These are phyloP conservation scores for Zele albiditarsus DNA, from an alignment of 2,888 invertebrate species.

Conservation along the genomic window DNA sequence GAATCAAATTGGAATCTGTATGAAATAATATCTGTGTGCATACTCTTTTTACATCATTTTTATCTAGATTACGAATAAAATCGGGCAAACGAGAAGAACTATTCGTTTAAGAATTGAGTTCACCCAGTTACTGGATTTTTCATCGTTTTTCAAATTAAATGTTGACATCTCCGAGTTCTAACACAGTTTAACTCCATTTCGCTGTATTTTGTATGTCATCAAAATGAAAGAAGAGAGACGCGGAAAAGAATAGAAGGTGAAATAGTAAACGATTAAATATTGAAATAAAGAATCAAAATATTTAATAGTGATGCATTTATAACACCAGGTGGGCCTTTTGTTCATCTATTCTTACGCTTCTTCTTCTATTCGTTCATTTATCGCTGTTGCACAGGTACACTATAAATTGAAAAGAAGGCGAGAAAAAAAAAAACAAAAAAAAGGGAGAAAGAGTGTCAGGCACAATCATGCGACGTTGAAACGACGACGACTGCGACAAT, in stretches of 20 bases:
- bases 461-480: conserved; percentile 13
- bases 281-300: conserved; percentile 16
- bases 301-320: background rate
- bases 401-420: background rate
- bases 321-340: background rate
- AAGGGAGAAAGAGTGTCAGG: background rate
- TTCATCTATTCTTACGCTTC: background rate
- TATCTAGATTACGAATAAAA: no score
- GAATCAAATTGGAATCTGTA: no score
- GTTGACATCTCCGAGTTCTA: background rate
- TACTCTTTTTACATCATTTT: no score
- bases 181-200: background rate
- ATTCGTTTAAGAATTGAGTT: no score
- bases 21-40: no score
- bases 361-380: background rate
- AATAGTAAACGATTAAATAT: conserved; percentile 13
- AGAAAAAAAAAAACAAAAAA: background rate
- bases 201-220: no score
- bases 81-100: no score
- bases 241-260: background rate
- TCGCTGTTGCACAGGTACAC: background rate
- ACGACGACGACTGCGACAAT: conserved; percentile 13
- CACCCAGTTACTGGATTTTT: background rate
- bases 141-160: background rate
- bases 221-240: background rate